Percentiles rank a stretch among this genome's conserved stretches.
phyloP scores from a whole-genome alignment of 2,888 invertebrate species.

The Synanthedon andrenaeformis region DNA sequence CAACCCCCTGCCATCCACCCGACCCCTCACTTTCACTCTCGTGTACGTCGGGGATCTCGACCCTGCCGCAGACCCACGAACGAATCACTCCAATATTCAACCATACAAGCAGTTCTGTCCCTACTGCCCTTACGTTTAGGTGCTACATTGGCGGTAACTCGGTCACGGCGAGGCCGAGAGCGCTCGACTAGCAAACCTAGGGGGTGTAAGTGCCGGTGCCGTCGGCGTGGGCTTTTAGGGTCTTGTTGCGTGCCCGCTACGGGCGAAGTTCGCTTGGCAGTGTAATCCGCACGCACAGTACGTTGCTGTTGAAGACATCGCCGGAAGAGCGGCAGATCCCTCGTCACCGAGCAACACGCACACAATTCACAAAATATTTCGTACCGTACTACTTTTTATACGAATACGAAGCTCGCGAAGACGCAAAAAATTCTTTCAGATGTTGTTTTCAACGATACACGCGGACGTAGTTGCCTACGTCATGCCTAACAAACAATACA shows the following conservation, averaged over 20 bases:
- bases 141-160: constrained; percentile 31
- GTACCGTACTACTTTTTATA: constrained; percentile 6
- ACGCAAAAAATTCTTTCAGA: neutral
- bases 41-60: constrained; percentile 62
- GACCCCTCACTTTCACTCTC: constrained; percentile 62
- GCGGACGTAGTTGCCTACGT: constrained; percentile 19
- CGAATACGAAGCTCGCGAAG: neutral
- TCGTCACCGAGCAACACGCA: constrained; percentile 49
- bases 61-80: constrained; percentile 21
- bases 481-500: constrained; percentile 18
- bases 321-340: constrained; percentile 56
- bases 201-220: constrained; percentile 45
- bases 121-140: constrained; percentile 22
- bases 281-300: constrained; percentile 35
- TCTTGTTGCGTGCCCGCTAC: constrained; percentile 26
- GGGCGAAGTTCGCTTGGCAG: constrained; percentile 32
- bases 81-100: constrained; percentile 27
- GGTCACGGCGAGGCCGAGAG: constrained; percentile 49
- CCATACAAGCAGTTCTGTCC: constrained; percentile 21
- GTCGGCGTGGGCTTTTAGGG: constrained; percentile 30
- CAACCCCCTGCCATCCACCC: constrained; percentile 41
- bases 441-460: constrained; percentile 13
- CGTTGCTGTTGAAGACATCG: constrained; percentile 61
- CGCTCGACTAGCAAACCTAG: constrained; percentile 51
- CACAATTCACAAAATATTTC: constrained; percentile 39